Base-by-base conservation (phyloP, 2,113 vertebrate species). In the Chlamydotis undulata region DNA sequence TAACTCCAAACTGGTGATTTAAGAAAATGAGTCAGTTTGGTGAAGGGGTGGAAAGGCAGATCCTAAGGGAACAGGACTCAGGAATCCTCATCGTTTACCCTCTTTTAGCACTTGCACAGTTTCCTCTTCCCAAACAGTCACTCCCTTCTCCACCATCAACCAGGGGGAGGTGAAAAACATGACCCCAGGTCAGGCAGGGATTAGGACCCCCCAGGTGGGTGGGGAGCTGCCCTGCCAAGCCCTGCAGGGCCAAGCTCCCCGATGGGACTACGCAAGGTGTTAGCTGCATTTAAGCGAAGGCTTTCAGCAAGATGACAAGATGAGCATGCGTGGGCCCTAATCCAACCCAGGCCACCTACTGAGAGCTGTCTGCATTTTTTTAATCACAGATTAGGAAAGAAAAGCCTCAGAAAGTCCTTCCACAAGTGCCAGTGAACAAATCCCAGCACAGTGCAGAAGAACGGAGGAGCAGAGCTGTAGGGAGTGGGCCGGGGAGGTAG, bases 251-350 rank as follows among this genome's bases (percentile, higher is more conserved):
- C 69, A 21, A 59, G 7, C 53, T 60, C 43, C 39, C 65, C 19
- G n/a, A n/a, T 6, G 4, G 35, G 26, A 17, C 11, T 24, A 31
- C 5, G 57, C 52, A 21, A 65, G 61, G 47, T 3, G 0, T 8
- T 26, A n/a, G 22, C 61, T 67, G 39, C 18, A 1, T 31, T 76
- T 19, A 45, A 47, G n/a, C 21, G 9, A 21, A 22, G 9, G 41
- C 35, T 65, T 64, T 35, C 0, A 3, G 45, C 60, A 63, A 76
- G 35, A 33, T 22, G 53, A 15, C 37, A 25, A 13, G 3, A 8
- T 2, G n/a, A 80, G 65, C 39, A 1, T 24, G 11, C 0, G 3
- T 3, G 41, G n/a, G 35, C 67, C 60, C 35, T 56, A 17, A 49
- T 15, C 83, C 91, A 59, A 35, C 18, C 24, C 26, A 52, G 73